These are phyloP conservation scores for Conus ventricosus DNA, from an alignment of 1,140 invertebrate genomes.

Conservation along the genomic window DNA sequence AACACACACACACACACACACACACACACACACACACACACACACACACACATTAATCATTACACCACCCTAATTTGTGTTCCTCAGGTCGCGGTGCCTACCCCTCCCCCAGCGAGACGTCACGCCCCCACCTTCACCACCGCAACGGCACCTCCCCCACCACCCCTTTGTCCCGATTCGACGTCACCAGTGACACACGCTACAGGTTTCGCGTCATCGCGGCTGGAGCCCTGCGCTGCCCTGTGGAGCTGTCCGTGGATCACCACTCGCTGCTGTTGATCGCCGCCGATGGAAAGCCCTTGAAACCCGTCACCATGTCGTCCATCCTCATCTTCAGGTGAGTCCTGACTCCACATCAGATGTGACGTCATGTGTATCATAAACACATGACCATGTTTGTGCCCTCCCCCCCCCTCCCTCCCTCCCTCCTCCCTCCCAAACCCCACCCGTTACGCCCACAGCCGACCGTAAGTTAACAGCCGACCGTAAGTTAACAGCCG, in stretches of 20 bases:
- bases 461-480: no score
- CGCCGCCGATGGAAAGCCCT: conserved; percentile 54
- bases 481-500: no score
- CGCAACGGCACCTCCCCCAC: not conserved
- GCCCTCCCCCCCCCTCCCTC: no score
- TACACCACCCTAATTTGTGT: no score
- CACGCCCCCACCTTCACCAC: not conserved
- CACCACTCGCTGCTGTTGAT: conserved; percentile 56
- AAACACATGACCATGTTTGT: not conserved
- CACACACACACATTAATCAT: not conserved
- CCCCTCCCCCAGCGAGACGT: not conserved
- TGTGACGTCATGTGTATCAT: conserved; percentile 73
- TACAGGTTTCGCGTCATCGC: conserved; percentile 62
- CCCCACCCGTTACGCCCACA: no score
- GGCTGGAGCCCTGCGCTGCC: conserved; percentile 53
- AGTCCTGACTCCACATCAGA: not conserved
- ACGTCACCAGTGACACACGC: conserved; percentile 43
- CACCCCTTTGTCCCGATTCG: conserved; percentile 37
- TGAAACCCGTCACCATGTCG: conserved; percentile 36
- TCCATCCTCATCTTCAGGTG: conserved; percentile 79
- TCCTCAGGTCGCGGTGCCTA: conserved; percentile 18
- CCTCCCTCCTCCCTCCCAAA: no score
- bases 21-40: no score
- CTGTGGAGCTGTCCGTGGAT: conserved; percentile 63
- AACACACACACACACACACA: no score